Percentiles rank a stretch among this genome's conserved stretches.
These are phyloP conservation scores for Calliopum simillimum DNA, from an alignment of 2,888 invertebrate genomes.

Conservation along the genomic window DNA sequence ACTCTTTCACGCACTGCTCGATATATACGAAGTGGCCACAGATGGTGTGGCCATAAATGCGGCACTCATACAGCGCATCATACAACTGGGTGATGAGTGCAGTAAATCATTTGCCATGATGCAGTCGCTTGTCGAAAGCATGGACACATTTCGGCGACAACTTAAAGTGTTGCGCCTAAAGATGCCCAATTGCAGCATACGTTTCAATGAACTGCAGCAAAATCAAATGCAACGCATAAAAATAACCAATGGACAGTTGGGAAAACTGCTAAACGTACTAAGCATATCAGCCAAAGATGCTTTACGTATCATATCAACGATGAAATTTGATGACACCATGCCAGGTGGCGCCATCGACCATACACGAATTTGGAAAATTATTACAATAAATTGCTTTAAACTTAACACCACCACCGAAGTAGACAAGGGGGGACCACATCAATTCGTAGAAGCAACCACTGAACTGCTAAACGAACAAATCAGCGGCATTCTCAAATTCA, in stretches of 20 bases:
- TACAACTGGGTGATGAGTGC: slow-evolving; percentile 71
- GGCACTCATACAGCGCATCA: slow-evolving; percentile 72
- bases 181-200: slow-evolving; percentile 70
- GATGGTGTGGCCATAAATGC: slow-evolving; percentile 80
- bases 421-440: neutral
- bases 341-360: neutral
- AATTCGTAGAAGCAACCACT: slow-evolving; percentile 71
- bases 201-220: slow-evolving; percentile 61
- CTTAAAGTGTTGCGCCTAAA: slow-evolving; percentile 82
- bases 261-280: slow-evolving; percentile 72
- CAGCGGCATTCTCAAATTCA: slow-evolving; percentile 74
- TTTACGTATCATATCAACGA: slow-evolving; percentile 66
- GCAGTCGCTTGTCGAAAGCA: slow-evolving; percentile 79
- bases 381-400: slow-evolving; percentile 16
- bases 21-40: slow-evolving; percentile 75
- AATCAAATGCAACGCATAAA: slow-evolving; percentile 69
- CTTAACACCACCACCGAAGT: neutral
- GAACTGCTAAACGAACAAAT: slow-evolving; percentile 70
- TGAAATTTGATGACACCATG: slow-evolving; percentile 37
- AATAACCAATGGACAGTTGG: slow-evolving; percentile 72
- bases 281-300: slow-evolving; percentile 73
- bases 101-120: slow-evolving; percentile 79
- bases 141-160: slow-evolving; percentile 82
- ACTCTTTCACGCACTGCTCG: slow-evolving; percentile 69
- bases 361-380: slow-evolving; percentile 11